Percentiles rank a stretch among this genome's conserved stretches.
These are phyloP conservation scores for Zaprionus gabonicus DNA, from an alignment of 1,140 invertebrate species.

Conservation along the genomic window DNA sequence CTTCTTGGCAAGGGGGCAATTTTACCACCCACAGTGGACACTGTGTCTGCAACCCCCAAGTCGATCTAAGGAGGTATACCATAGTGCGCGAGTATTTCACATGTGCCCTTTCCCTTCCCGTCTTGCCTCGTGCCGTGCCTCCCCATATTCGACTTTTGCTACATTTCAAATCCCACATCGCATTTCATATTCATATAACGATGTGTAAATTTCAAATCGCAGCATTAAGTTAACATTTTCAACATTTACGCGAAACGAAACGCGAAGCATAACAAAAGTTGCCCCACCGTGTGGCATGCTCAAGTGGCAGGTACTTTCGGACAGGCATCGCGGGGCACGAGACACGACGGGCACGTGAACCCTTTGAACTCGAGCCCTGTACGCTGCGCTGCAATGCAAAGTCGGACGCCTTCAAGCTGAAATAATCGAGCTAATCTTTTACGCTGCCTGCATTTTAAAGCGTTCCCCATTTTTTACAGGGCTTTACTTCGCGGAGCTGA, in stretches of 20 bases:
- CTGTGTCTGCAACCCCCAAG: not conserved
- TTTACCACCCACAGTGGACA: not conserved
- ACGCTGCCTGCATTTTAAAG: constrained; percentile 81
- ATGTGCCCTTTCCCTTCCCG: not conserved
- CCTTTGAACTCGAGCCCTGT: constrained; percentile 69
- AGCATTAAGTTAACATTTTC: constrained; percentile 48
- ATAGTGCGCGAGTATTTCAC: not conserved
- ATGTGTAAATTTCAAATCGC: constrained; percentile 74
- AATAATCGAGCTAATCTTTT: constrained; percentile 82
- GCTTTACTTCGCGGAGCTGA: not conserved
- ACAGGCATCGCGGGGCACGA: too few relatives aligned
- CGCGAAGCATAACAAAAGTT: constrained; percentile 27
- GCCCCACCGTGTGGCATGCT: constrained; percentile 44
- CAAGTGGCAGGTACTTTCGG: constrained; percentile 48
- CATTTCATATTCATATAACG: constrained; percentile 74
- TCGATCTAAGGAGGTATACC: not conserved
- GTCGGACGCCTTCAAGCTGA: constrained; percentile 67
- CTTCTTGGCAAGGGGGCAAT: not conserved
- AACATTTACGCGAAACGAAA: constrained; percentile 38
- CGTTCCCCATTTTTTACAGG: constrained; percentile 13
- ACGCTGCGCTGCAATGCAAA: constrained; percentile 48
- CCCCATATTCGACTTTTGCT: not conserved
- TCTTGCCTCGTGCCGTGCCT: not conserved
- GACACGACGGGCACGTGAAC: constrained; percentile 31
- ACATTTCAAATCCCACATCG: constrained; percentile 5